Evolutionary conservation across 1,140 invertebrate species (phyloP).

Genomic region (Carcinoscorpius rotundicauda): DNA sequence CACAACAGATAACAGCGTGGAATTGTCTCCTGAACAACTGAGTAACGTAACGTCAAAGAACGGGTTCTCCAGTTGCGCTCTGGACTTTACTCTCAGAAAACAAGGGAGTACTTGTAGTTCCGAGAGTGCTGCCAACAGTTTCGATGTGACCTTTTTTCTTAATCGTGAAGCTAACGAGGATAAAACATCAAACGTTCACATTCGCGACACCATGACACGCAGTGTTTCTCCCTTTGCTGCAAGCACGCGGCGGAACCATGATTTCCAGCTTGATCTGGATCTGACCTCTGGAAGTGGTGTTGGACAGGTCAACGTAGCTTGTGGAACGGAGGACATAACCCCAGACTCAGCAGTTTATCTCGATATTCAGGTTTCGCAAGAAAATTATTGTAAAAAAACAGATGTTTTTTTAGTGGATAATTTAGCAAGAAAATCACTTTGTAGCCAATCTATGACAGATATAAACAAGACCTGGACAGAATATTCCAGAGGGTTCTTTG

Average conservation of each 20-base stretch:
- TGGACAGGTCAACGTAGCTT: slow-evolving; percentile 9
- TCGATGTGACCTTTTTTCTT: slow-evolving; percentile 27
- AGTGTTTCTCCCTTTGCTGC: not conserved
- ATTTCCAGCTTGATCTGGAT: too few relatives aligned
- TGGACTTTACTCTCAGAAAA: slow-evolving; percentile 10
- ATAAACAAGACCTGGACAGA: slow-evolving; percentile 8
- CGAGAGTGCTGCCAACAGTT: slow-evolving; percentile 31
- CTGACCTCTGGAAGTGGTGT: not conserved
- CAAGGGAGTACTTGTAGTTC: slow-evolving; percentile 29
- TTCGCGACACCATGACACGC: slow-evolving; percentile 14
- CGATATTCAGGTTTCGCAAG: slow-evolving; percentile 17
- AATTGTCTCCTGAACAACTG: slow-evolving; percentile 19
- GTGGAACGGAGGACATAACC: slow-evolving; percentile 23
- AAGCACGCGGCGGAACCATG: too few relatives aligned
- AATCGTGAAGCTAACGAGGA: not conserved
- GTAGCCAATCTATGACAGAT: slow-evolving; percentile 19
- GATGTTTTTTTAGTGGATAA: not conserved
- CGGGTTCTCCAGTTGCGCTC: slow-evolving; percentile 11
- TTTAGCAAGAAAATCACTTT: slow-evolving; percentile 4
- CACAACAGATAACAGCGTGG: slow-evolving; percentile 20
- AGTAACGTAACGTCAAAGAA: slow-evolving; percentile 15
- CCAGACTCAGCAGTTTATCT: slow-evolving; percentile 25
- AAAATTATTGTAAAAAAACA: not conserved
- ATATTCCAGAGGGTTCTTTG: slow-evolving; percentile 12
- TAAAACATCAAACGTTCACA: too few relatives aligned